Evolutionary conservation across 1,140 invertebrate species (phyloP).

Genomic region (Prorops nasuta): DNA sequence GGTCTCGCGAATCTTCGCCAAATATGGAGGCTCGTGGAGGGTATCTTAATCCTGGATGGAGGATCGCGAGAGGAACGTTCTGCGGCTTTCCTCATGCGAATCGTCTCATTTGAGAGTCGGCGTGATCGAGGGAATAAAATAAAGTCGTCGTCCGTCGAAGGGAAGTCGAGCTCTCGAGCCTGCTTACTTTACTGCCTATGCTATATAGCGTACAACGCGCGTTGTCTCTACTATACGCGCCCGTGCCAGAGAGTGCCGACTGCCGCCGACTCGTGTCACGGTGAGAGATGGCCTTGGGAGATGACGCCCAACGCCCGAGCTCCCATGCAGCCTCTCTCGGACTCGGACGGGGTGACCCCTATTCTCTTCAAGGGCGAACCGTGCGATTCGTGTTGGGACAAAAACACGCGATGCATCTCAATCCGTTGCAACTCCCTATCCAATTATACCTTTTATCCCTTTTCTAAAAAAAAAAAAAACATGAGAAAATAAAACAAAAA

Average conservation of each 20-base stretch:
- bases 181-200: no score
- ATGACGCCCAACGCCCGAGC: no score
- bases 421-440: constrained; percentile 31
- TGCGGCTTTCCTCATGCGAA: constrained; percentile 37
- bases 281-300: constrained; percentile 49
- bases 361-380: constrained; percentile 44
- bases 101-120: constrained; percentile 37
- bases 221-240: no score
- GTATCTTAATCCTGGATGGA: constrained; percentile 31
- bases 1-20: constrained; percentile 15
- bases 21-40: constrained; percentile 26
- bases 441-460: no score
- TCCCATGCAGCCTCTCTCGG: no score
- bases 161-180: neutral
- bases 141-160: constrained; percentile 39
- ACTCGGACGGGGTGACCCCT: constrained; percentile 32
- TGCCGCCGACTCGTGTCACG: constrained; percentile 18
- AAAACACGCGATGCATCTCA: constrained; percentile 42
- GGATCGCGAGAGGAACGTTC: constrained; percentile 12
- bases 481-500: neutral
- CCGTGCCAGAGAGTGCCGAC: no score
- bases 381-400: constrained; percentile 20
- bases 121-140: constrained; percentile 26
- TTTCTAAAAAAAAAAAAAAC: no score
- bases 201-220: no score